These are phyloP conservation scores for Hesperophylax magnus DNA, from an alignment of 1,140 invertebrate genomes.

Conservation along the genomic window DNA sequence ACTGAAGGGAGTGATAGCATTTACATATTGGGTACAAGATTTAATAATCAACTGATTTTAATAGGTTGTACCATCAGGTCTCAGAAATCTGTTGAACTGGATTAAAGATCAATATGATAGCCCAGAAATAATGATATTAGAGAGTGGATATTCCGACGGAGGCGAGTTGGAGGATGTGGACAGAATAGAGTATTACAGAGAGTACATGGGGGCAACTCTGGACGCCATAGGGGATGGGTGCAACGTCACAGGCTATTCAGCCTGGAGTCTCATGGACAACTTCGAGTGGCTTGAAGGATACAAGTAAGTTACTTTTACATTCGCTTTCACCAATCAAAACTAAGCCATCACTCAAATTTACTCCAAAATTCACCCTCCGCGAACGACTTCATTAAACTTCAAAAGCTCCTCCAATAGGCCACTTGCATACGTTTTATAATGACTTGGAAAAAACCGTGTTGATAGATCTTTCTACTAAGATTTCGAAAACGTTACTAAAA, in stretches of 20 bases:
- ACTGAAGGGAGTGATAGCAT: too few relatives aligned
- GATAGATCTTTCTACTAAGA: too few relatives aligned
- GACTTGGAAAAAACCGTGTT: too few relatives aligned
- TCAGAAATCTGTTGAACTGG: slow-evolving; percentile 75
- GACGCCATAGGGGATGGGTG: slow-evolving; percentile 78
- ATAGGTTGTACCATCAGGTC: slow-evolving; percentile 73
- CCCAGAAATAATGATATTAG: slow-evolving; percentile 75
- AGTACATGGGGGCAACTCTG: slow-evolving; percentile 76
- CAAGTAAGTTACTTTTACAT: slow-evolving; percentile 61
- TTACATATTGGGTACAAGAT: too few relatives aligned
- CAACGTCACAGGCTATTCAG: slow-evolving; percentile 77
- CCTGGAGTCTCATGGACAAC: slow-evolving; percentile 82
- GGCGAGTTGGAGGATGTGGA: slow-evolving; percentile 63
- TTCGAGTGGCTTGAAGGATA: slow-evolving; percentile 79
- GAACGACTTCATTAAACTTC: too few relatives aligned
- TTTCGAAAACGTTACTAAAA: too few relatives aligned
- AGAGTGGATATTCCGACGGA: slow-evolving; percentile 76
- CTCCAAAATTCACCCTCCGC: too few relatives aligned
- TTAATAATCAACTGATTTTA: background rate
- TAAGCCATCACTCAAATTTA: too few relatives aligned
- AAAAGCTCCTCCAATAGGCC: too few relatives aligned
- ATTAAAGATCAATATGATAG: slow-evolving; percentile 75
- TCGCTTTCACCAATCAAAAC: too few relatives aligned
- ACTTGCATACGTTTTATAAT: too few relatives aligned
- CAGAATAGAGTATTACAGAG: slow-evolving; percentile 64